Evolutionary conservation across 2,888 invertebrate genomes (phyloP).

Genomic region (Volucella inanis): DNA sequence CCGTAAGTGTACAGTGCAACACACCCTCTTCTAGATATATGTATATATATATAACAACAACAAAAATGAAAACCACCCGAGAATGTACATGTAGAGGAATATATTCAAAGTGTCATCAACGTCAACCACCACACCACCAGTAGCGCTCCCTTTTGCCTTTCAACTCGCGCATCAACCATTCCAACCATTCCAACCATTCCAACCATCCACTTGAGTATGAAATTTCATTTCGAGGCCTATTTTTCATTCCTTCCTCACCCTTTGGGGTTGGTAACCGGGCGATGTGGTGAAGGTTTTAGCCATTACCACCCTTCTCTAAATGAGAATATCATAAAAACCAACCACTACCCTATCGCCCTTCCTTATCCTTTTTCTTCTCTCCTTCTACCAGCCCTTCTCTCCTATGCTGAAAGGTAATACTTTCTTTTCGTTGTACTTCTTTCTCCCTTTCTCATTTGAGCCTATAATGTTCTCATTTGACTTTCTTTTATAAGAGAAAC

Average conservation of each 20-base stretch:
- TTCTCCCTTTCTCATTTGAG: slow-evolving; percentile 18
- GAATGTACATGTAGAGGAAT: slow-evolving; percentile 22
- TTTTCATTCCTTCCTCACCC: slow-evolving; percentile 68
- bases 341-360: slow-evolving; percentile 23
- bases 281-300: slow-evolving; percentile 41
- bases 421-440: slow-evolving; percentile 7
- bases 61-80: slow-evolving; percentile 14
- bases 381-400: neutral
- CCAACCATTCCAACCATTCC: slow-evolving; percentile 1
- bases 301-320: slow-evolving; percentile 52
- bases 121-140: slow-evolving; percentile 46
- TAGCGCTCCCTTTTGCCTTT: slow-evolving; percentile 37
- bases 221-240: slow-evolving; percentile 72
- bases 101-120: slow-evolving; percentile 70
- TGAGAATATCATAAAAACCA: slow-evolving; percentile 54
- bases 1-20: slow-evolving; percentile 42
- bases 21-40: slow-evolving; percentile 50
- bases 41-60: too few species aligned
- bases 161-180: slow-evolving; percentile 6
- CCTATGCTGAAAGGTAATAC: slow-evolving; percentile 13
- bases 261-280: slow-evolving; percentile 45
- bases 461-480: slow-evolving; percentile 18
- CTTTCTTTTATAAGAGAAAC: slow-evolving; percentile 34
- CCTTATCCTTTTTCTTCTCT: slow-evolving; percentile 24
- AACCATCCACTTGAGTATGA: slow-evolving; percentile 53